Percentiles rank a stretch among this genome's conserved stretches.
Evolutionary conservation across 2,113 vertebrate species (phyloP).

Genomic region (Dipodomys ordii): DNA sequence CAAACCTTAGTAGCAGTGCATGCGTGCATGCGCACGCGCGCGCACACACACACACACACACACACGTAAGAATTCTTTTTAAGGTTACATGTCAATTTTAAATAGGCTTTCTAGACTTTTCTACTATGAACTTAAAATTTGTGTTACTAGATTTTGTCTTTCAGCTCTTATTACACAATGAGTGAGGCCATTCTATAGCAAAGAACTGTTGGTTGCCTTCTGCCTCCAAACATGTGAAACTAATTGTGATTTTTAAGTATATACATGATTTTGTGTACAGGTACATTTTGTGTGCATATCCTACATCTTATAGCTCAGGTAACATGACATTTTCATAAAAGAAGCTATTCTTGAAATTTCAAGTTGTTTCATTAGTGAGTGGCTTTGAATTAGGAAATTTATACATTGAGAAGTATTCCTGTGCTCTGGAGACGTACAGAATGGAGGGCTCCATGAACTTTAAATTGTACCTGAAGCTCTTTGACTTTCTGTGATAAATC

Average conservation of each 20-base stretch:
- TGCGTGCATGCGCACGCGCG: background rate
- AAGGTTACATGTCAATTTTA: constrained; percentile 17
- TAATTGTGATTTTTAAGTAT: constrained; percentile 6
- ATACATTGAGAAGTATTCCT: background rate
- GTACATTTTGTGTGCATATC: background rate
- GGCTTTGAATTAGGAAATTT: constrained; percentile 43
- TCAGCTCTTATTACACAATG: background rate
- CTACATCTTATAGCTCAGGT: constrained; percentile 36
- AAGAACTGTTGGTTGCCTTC: constrained; percentile 15
- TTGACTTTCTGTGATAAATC: constrained; percentile 21
- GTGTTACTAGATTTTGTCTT: constrained; percentile 50
- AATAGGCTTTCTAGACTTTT: constrained; percentile 14
- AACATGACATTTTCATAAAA: constrained; percentile 26
- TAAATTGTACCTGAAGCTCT: background rate
- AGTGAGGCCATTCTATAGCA: constrained; percentile 4
- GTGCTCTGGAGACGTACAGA: background rate
- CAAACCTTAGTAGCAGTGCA: too few species aligned
- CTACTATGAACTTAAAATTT: constrained; percentile 52
- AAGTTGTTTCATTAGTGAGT: constrained; percentile 32
- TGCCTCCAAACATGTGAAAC: constrained; percentile 8
- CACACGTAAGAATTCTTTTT: too few species aligned
- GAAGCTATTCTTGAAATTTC: constrained; percentile 18
- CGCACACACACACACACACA: too few species aligned
- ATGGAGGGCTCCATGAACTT: background rate
- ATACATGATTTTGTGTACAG: background rate